phyloP scores from a whole-genome alignment of 2,888 invertebrate genomes.

The Drosophila neutralis region DNA sequence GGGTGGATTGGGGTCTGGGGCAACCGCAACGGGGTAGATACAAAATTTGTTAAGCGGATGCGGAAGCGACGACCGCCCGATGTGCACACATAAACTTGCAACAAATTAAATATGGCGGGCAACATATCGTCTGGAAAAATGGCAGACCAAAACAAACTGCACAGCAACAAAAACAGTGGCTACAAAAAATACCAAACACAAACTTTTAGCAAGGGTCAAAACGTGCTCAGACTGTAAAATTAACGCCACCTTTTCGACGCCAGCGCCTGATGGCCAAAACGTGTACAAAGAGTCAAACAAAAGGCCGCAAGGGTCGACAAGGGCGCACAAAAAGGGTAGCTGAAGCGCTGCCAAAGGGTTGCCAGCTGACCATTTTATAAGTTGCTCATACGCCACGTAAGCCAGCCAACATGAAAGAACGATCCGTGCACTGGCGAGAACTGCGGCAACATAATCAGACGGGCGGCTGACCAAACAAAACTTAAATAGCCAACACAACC shows the following conservation, averaged over 20 bases:
- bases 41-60: conserved; percentile 56
- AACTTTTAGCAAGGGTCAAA: conserved; percentile 66
- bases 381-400: conserved; percentile 56
- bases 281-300: conserved; percentile 64
- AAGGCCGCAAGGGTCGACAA: conserved; percentile 33
- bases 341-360: conserved; percentile 41
- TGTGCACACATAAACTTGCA: conserved; percentile 55
- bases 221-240: conserved; percentile 78
- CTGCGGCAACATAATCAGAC: conserved; percentile 30
- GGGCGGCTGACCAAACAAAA: conserved; percentile 51
- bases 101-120: conserved; percentile 77
- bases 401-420: conserved; percentile 39
- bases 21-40: conserved; percentile 45
- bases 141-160: conserved; percentile 70
- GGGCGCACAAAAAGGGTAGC: conserved; percentile 30
- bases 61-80: conserved; percentile 56
- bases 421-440: background rate
- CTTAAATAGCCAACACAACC: conserved; percentile 41
- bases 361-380: conserved; percentile 21
- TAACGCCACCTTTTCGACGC: conserved; percentile 66
- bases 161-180: conserved; percentile 34
- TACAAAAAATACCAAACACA: conserved; percentile 27
- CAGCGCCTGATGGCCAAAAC: conserved; percentile 53
- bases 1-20: no score
- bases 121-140: conserved; percentile 78